phyloP scores from a whole-genome alignment of 2,113 vertebrate species.

The Zosterops pallidus region DNA sequence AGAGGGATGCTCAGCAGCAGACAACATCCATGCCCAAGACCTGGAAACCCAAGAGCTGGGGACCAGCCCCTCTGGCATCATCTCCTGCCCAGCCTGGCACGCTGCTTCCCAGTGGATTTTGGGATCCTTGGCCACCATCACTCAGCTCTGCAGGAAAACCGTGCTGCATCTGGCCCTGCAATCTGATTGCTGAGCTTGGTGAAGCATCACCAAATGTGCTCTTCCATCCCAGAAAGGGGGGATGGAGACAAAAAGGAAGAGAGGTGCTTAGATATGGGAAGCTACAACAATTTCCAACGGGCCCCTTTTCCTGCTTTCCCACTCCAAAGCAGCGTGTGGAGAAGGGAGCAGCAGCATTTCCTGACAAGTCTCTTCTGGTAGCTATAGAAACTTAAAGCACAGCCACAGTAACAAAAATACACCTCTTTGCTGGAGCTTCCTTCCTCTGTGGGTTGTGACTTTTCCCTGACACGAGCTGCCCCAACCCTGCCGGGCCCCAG shows the following conservation, averaged over 20 bases:
- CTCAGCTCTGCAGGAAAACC: background rate
- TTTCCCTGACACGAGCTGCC: background rate
- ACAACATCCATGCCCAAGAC: too few species aligned
- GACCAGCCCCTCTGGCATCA: background rate
- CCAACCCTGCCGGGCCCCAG: background rate
- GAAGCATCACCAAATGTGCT: background rate
- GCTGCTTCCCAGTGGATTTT: background rate
- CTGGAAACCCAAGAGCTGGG: background rate
- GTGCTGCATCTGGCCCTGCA: slow-evolving; percentile 32
- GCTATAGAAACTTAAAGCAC: slow-evolving; percentile 58
- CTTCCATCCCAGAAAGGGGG: background rate
- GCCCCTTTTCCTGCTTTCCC: background rate
- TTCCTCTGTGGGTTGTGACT: background rate
- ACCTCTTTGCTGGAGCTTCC: background rate
- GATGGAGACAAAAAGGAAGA: background rate
- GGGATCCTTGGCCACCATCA: background rate
- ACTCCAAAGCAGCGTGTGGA: background rate
- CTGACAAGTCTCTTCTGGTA: background rate
- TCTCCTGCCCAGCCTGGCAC: background rate
- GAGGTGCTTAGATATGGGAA: background rate
- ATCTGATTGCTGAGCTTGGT: background rate
- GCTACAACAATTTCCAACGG: background rate
- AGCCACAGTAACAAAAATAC: background rate
- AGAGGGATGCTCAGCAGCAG: background rate
- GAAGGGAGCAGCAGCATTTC: background rate